Percentiles rank a stretch among this genome's conserved stretches.
Conservation (phyloP, 2,113 vertebrate genomes). For the Perca flavescens region DNA sequence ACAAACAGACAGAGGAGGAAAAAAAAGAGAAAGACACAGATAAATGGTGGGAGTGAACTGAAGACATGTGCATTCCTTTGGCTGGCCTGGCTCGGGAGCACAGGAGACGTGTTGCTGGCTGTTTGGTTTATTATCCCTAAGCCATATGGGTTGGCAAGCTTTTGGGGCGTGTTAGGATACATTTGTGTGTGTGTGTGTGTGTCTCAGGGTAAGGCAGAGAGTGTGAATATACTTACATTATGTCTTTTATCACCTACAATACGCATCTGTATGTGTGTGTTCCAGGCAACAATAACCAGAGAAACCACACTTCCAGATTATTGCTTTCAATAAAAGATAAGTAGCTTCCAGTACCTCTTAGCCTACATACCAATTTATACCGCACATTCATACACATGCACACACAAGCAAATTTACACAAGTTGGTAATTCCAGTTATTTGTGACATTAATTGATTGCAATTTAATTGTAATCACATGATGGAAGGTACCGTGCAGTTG, state of each 20-base stretch:
- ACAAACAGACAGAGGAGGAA: slow-evolving; percentile 63
- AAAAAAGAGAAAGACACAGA: slow-evolving; percentile 49
- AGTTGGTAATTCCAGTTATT: slow-evolving; percentile 47
- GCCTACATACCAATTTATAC: slow-evolving; percentile 28
- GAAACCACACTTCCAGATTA: slow-evolving; percentile 65
- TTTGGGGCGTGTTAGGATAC: slow-evolving; percentile 67
- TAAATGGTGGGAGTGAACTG: slow-evolving; percentile 68
- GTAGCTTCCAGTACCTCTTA: slow-evolving; percentile 52
- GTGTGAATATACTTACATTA: slow-evolving; percentile 67
- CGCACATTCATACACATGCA: slow-evolving; percentile 30
- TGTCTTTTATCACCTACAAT: slow-evolving; percentile 67
- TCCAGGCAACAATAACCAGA: slow-evolving; percentile 64
- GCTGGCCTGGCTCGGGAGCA: slow-evolving; percentile 68
- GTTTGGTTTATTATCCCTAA: slow-evolving; percentile 80
- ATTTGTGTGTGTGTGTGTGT: slow-evolving; percentile 46
- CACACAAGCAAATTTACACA: slow-evolving; percentile 55
- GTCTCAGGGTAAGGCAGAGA: slow-evolving; percentile 36
- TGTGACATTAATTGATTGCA: slow-evolving; percentile 46
- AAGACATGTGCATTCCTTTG: slow-evolving; percentile 76
- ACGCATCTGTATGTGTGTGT: slow-evolving; percentile 48
- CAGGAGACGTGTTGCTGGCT: slow-evolving; percentile 79
- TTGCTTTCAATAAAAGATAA: slow-evolving; percentile 62
- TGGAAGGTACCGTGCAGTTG: slow-evolving; percentile 1
- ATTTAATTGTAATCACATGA: slow-evolving; percentile 47
- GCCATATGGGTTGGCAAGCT: slow-evolving; percentile 79